Percentiles rank a stretch among this genome's conserved stretches.
phyloP scores from a whole-genome alignment of 2,113 vertebrate species.

The Circaetus cinerascens region DNA sequence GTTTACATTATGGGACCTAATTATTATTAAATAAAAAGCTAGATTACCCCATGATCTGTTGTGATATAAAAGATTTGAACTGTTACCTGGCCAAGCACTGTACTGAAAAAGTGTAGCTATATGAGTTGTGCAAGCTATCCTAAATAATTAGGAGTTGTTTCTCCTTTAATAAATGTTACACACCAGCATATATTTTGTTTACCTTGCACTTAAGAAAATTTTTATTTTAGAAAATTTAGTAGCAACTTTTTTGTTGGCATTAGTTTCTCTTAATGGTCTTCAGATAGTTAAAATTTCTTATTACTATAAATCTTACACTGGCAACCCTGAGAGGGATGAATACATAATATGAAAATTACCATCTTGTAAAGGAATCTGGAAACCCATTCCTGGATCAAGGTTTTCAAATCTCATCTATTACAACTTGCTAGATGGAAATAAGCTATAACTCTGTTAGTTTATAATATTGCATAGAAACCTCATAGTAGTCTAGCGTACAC shows the following conservation, averaged over 20 bases:
- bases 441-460: neutral
- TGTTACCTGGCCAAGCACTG: neutral
- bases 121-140: neutral
- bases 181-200: neutral
- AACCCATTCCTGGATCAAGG: neutral
- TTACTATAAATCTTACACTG: neutral
- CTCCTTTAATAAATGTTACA: neutral
- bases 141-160: neutral
- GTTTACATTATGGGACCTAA: neutral
- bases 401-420: neutral
- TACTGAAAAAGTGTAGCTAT: neutral
- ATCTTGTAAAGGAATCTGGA: neutral
- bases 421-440: neutral
- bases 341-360: neutral
- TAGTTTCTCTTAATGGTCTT: neutral
- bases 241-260: neutral
- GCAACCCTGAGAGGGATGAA: neutral
- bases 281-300: neutral
- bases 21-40: conserved; percentile 18
- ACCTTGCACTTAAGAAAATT: neutral
- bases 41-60: neutral
- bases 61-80: neutral
- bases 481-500: neutral
- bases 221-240: neutral
- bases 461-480: neutral